Percentiles rank a stretch among this genome's conserved stretches.
Conservation (phyloP, 2,113 vertebrate genomes). For the Helogale parvula region DNA sequence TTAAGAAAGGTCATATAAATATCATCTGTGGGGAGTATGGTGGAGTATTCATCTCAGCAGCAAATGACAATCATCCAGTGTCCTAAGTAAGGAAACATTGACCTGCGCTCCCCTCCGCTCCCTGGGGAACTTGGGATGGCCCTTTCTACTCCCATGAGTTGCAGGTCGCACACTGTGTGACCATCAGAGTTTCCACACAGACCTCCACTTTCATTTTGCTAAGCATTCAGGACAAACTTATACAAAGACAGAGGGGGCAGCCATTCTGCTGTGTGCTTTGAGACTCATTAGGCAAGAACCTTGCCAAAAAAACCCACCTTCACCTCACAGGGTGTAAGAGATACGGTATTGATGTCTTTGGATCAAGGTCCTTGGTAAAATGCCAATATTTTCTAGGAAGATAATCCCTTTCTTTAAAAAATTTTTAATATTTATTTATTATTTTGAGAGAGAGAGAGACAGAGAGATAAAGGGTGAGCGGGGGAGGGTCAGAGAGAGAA, state of each 20-base stretch:
- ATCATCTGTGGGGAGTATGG: neutral
- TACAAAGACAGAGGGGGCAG: neutral
- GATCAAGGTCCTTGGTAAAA: neutral
- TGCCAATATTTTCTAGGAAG: neutral
- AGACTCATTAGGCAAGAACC: neutral
- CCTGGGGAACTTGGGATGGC: neutral
- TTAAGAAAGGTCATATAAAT: neutral
- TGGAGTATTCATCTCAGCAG: neutral
- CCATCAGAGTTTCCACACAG: neutral
- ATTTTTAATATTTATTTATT: no score
- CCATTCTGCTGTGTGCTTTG: neutral
- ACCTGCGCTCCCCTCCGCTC: fast-evolving
- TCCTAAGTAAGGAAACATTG: neutral
- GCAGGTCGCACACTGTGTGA: neutral
- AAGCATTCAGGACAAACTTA: neutral
- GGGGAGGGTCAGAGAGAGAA: no score
- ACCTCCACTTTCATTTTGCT: neutral
- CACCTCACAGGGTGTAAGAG: neutral
- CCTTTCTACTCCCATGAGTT: neutral
- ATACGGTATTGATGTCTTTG: neutral
- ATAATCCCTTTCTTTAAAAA: neutral
- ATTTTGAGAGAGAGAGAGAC: no score
- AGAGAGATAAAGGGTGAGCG: no score
- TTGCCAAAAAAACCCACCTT: neutral
- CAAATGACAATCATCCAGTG: fast-evolving